These are phyloP conservation scores for Lobophora halterata DNA, from an alignment of 2,888 invertebrate genomes.

Conservation along the genomic window DNA sequence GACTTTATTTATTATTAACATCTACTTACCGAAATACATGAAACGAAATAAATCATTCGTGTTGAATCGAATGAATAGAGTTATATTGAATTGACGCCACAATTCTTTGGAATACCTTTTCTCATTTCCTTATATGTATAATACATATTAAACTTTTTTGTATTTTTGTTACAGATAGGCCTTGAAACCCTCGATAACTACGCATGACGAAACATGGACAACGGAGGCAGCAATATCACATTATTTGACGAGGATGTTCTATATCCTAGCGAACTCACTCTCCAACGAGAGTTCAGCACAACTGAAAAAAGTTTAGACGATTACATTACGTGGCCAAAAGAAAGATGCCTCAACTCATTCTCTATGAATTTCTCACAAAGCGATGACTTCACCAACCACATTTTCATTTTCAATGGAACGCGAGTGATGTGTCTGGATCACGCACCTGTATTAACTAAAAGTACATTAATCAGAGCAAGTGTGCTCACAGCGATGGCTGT, in stretches of 20 bases:
- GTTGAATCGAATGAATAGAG: too few relatives aligned
- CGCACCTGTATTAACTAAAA: slow-evolving; percentile 84
- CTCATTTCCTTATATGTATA: too few relatives aligned
- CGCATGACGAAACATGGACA: slow-evolving; percentile 75
- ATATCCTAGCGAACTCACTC: slow-evolving; percentile 45
- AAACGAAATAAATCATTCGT: too few relatives aligned
- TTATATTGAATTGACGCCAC: too few relatives aligned
- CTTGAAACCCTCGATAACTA: slow-evolving; percentile 33
- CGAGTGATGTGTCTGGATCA: slow-evolving; percentile 78
- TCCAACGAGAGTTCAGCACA: slow-evolving; percentile 45
- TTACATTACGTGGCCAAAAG: slow-evolving; percentile 55
- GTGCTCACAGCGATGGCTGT: slow-evolving; percentile 86
- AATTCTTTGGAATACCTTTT: too few relatives aligned
- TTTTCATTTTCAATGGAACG: slow-evolving; percentile 58
- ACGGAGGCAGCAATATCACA: slow-evolving; percentile 71
- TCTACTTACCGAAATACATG: too few relatives aligned
- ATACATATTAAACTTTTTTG: background rate
- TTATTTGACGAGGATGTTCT: slow-evolving; percentile 56
- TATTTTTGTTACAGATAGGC: slow-evolving; percentile 56
- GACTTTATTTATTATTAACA: too few relatives aligned
- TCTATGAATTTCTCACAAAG: slow-evolving; percentile 48
- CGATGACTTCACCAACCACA: slow-evolving; percentile 43
- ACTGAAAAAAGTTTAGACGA: slow-evolving; percentile 39
- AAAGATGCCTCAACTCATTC: slow-evolving; percentile 55
- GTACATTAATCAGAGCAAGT: slow-evolving; percentile 83